Conservation (phyloP, 2,888 invertebrate species). For the Polietes domitor region DNA sequence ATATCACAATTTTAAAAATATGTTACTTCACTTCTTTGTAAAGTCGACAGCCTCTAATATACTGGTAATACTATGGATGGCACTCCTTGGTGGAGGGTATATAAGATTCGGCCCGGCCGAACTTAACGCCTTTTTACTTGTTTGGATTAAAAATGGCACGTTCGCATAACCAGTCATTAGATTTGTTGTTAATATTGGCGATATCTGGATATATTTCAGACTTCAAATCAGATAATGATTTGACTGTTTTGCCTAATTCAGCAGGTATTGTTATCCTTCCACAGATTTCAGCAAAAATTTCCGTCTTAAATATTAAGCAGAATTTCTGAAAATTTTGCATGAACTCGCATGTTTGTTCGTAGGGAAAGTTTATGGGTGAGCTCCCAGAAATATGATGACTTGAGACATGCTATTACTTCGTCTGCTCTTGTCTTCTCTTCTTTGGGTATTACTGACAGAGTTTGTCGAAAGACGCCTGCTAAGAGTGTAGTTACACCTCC, state of each 20-base stretch:
- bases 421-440: conserved; percentile 16
- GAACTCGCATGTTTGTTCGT: conserved; percentile 5
- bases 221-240: no score
- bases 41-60: no score
- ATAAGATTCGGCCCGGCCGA: no score
- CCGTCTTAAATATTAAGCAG: conserved; percentile 53
- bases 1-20: no score
- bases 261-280: conserved; percentile 51
- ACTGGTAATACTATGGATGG: no score
- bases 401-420: conserved; percentile 17
- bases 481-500: conserved; percentile 54
- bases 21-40: no score
- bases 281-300: conserved; percentile 52
- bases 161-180: conserved; percentile 47
- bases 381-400: not conserved
- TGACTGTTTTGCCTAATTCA: conserved; percentile 7
- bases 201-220: no score
- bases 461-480: conserved; percentile 48
- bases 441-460: conserved; percentile 29
- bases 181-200: not conserved
- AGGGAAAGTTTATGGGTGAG: not conserved
- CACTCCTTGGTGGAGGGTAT: no score
- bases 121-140: no score
- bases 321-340: conserved; percentile 44
- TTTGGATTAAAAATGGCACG: conserved; percentile 44